Base-by-base conservation (phyloP, 37 sponge, comb jelly and placozoan genomes). In the Trichoplax adhaerens region DNA sequence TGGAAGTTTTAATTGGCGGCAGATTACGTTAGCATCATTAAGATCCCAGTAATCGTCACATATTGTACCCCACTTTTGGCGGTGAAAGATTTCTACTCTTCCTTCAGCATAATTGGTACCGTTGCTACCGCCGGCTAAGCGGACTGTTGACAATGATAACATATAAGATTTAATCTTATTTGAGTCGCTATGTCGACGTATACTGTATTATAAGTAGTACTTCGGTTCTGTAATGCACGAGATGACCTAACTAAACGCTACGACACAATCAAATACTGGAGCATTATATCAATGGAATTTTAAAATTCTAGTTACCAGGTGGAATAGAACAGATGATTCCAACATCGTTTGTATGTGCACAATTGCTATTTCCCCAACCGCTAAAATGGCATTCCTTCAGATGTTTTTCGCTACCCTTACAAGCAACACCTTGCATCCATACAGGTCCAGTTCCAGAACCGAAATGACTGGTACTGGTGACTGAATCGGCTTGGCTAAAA, bases 1-100 rank as follows among this genome's bases (percentile, higher is more conserved):
- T 2, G 1, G 64, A 66, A 57, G 80, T 65, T 81, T 81, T 8
- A 84, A 77, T 66, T 84, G 85, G 10, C n/a, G 75, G 65, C 85
- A 84, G 3, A 81, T 74, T n/a, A 80, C 81, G 46, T 48, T 51
- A 50, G 85, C 85, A 50, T 74, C 85, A 0, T 1, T 53, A 1
- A 46, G 3, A 51, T 66, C 77, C 85, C 85, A 84, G 2, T 1
- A 1, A 1, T 71, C 68, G 53, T 72, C 73, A 62, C 85, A 84
- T 0, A 84, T 70, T 4, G 77, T 75, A 3, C 85, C 85, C 76
- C 81, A 84, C 53, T 71, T 73, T 48, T 67, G 73, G 66, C 72
- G 67, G 76, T 76, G 50, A 61, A 73, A 84, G 2, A 84, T 49
- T 70, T 84, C 85, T 57, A 84, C 77, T 51, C 73, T 74, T 3